phyloP scores from a whole-genome alignment of 2,797 vertebrate species.

The Pseudochromis fuscus region DNA sequence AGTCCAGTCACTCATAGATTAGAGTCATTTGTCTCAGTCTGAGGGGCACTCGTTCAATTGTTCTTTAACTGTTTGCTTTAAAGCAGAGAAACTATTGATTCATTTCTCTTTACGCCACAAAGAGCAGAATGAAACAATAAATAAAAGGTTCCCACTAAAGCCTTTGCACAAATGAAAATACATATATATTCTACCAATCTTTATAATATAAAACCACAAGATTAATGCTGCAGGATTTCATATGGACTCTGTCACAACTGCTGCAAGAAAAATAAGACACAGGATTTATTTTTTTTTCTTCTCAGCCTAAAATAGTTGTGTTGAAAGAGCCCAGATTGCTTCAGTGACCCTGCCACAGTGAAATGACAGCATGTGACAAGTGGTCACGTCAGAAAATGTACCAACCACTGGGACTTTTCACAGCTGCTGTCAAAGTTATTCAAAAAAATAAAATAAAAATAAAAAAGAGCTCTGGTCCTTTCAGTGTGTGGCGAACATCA shows the following conservation, averaged over 20 bases:
- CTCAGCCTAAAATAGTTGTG: too few relatives aligned
- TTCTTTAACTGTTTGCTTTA: constrained; percentile 81
- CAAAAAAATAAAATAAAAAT: too few relatives aligned
- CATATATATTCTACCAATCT: constrained; percentile 8
- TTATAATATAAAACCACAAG: constrained; percentile 21
- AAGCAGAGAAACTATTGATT: constrained; percentile 75
- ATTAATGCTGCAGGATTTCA: constrained; percentile 17
- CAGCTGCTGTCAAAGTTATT: constrained; percentile 18
- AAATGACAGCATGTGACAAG: constrained; percentile 24
- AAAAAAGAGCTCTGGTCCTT: constrained; percentile 26
- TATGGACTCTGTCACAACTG: constrained; percentile 6
- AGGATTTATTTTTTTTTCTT: too few relatives aligned
- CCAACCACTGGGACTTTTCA: constrained; percentile 24
- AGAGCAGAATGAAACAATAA: constrained; percentile 55
- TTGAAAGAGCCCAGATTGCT: constrained; percentile 20
- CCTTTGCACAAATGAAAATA: not conserved
- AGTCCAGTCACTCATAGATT: constrained; percentile 83
- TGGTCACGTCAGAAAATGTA: constrained; percentile 21
- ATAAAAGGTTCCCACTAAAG: constrained; percentile 58
- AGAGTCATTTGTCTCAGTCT: constrained; percentile 86
- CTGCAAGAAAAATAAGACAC: constrained; percentile 6
- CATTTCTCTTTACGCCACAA: constrained; percentile 72
- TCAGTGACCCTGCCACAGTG: constrained; percentile 6
- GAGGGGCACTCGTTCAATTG: constrained; percentile 82
- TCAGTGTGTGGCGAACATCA: constrained; percentile 35